Evolutionary conservation across 2,113 vertebrate genomes (phyloP).

Genomic region (Archilochus colubris): DNA sequence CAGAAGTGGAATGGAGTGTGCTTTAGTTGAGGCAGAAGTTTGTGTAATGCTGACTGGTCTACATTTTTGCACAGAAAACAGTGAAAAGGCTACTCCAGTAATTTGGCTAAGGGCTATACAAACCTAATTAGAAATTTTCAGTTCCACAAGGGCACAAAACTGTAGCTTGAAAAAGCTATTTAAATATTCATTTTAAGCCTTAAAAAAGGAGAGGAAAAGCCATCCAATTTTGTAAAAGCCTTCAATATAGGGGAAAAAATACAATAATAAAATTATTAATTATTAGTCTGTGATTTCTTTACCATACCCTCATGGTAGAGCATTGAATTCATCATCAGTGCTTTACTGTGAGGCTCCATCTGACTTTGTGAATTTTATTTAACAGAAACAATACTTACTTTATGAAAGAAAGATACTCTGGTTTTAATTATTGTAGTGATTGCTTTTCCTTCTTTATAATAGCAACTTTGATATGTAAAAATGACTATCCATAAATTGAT

Average conservation of each 20-base stretch:
- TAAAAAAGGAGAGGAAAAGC: not conserved
- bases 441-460: not conserved
- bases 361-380: not conserved
- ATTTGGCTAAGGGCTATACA: conserved; percentile 58
- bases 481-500: not conserved
- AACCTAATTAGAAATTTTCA: conserved; percentile 64
- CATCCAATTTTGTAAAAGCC: not conserved
- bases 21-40: conserved; percentile 32
- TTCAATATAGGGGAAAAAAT: not conserved
- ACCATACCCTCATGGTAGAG: not conserved
- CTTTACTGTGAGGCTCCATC: not conserved
- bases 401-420: not conserved
- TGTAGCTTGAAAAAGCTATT: conserved; percentile 39
- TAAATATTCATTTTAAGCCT: conserved; percentile 61
- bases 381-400: not conserved
- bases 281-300: not conserved
- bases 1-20: not conserved
- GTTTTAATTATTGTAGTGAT: not conserved
- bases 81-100: not conserved
- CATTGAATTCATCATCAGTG: not conserved
- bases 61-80: conserved; percentile 54
- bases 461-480: not conserved
- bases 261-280: not conserved
- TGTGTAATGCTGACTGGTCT: conserved; percentile 36
- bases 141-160: conserved; percentile 38